Conservation (phyloP, 2,797 vertebrate genomes). For the Pagetopsis macropterus region DNA sequence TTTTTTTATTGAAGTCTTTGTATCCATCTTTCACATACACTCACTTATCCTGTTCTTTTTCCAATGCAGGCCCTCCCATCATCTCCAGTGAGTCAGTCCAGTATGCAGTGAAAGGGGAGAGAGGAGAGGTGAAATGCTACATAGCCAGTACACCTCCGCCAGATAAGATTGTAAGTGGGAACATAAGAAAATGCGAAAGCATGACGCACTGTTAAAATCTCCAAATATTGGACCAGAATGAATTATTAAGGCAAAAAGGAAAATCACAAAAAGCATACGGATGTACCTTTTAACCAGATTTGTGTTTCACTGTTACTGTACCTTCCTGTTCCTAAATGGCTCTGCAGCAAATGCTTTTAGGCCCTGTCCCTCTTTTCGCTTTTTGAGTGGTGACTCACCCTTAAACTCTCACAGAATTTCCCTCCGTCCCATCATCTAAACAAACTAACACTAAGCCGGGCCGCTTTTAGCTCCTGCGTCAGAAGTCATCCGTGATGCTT, state of each 20-base stretch:
- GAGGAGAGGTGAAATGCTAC: conserved; percentile 93
- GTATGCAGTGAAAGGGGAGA: conserved; percentile 89
- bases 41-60: conserved; percentile 11
- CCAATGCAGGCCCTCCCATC: conserved; percentile 88
- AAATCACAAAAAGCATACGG: conserved; percentile 37
- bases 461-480: conserved; percentile 75
- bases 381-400: conserved; percentile 61
- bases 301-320: conserved; percentile 45
- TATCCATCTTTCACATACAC: not conserved
- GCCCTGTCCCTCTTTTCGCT: conserved; percentile 38
- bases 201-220: not conserved
- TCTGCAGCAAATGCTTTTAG: conserved; percentile 55
- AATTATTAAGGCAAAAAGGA: conserved; percentile 41
- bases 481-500: conserved; percentile 48
- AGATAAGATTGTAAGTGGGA: conserved; percentile 94
- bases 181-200: not conserved
- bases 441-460: conserved; percentile 62
- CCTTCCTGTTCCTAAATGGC: conserved; percentile 38
- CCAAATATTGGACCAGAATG: conserved; percentile 8
- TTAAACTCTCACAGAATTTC: conserved; percentile 64
- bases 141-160: conserved; percentile 94
- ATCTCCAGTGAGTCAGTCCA: conserved; percentile 94
- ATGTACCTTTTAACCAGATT: conserved; percentile 49
- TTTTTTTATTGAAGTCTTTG: not conserved
- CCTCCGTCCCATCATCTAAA: conserved; percentile 65